Conservation (phyloP, 2,888 invertebrate species). For the Nasonia oneida region DNA sequence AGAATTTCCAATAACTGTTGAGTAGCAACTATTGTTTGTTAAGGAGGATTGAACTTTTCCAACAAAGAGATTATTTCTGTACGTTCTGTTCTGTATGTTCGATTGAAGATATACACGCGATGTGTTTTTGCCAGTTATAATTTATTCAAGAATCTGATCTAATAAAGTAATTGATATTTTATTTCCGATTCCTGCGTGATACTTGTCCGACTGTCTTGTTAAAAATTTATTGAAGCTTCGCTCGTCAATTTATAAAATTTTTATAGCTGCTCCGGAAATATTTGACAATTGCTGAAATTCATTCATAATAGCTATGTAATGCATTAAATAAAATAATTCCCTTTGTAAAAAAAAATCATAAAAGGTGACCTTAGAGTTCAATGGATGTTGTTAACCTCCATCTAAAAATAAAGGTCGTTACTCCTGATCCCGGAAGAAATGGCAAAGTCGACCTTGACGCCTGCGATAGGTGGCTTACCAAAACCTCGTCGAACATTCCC, state of each 20-base stretch:
- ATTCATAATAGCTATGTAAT: background rate
- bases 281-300: too few species aligned
- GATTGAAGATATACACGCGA: too few species aligned
- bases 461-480: background rate
- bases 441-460: constrained; percentile 45
- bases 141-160: too few species aligned
- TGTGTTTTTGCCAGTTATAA: too few species aligned
- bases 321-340: background rate
- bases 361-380: background rate
- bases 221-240: too few species aligned
- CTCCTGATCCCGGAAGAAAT: constrained; percentile 42
- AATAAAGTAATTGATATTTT: too few species aligned
- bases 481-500: constrained; percentile 32
- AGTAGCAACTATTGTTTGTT: background rate
- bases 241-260: too few species aligned
- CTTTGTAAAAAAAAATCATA: background rate
- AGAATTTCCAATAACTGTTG: constrained; percentile 32
- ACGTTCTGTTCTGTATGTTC: too few species aligned
- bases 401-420: constrained; percentile 47
- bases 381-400: background rate
- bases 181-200: too few species aligned
- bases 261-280: too few species aligned
- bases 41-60: background rate
- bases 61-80: background rate
- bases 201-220: too few species aligned